phyloP scores from a whole-genome alignment of 1,140 invertebrate genomes.

The Drosophila pruinosa region DNA sequence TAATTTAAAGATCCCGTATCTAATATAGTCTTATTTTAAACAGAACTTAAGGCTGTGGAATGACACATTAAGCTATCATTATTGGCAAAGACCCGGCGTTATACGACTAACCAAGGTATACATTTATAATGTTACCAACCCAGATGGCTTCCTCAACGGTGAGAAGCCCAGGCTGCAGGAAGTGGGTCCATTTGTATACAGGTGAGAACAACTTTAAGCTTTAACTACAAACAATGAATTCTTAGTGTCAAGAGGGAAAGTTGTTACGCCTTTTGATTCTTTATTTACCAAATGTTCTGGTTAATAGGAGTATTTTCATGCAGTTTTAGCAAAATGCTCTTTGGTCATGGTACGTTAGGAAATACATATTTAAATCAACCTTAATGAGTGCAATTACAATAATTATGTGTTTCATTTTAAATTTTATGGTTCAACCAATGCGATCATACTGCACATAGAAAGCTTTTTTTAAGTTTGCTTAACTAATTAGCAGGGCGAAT shows the following conservation, averaged over 20 bases:
- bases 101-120: constrained; percentile 94
- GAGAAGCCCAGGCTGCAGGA: constrained; percentile 92
- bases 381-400: constrained; percentile 69
- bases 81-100: constrained; percentile 95
- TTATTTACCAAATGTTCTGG: background rate
- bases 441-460: constrained; percentile 12
- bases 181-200: constrained; percentile 93
- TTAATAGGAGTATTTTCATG: constrained; percentile 49
- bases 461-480: constrained; percentile 4
- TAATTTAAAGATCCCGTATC: background rate
- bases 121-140: constrained; percentile 94
- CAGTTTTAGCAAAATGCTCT: constrained; percentile 40
- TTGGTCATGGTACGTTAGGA: constrained; percentile 60
- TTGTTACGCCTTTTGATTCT: constrained; percentile 58
- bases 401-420: constrained; percentile 35
- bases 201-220: constrained; percentile 84
- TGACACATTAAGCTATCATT: constrained; percentile 92
- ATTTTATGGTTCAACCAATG: background rate
- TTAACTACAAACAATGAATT: background rate
- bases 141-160: constrained; percentile 90
- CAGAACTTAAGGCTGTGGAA: constrained; percentile 93
- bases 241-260: constrained; percentile 21
- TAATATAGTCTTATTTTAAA: background rate
- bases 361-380: constrained; percentile 37
- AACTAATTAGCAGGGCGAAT: background rate